Evolutionary conservation across 2,113 vertebrate genomes (phyloP), one percentile per base, ranked within the genome.

Genomic region (Fulica atra): DNA sequence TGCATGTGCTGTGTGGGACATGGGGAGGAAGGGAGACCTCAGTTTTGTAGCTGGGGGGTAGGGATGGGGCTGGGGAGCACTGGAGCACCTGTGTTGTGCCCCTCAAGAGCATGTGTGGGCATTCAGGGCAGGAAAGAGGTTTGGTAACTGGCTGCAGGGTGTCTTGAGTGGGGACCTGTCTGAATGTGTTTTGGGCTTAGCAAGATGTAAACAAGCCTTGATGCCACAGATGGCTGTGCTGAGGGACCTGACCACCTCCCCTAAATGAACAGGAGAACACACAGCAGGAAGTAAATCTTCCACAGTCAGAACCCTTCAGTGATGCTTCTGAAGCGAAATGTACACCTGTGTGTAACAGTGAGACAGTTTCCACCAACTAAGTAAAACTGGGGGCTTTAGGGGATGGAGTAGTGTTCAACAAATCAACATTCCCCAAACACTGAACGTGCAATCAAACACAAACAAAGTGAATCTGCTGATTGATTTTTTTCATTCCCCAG

Each of bases 391-490:
- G 4, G 48, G n/a, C 2, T 61, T 83, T 59, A 68, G 60, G 65
- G 72, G 83, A 81, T 70, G 35, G 48, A 86, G 71, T 1, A 36
- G 33, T 16, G 29, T 69, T 88, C 68, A 92, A 83, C 72, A 90
- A 90, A 90, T 64, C 57, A 60, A 21, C 33, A 38, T 92, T 90
- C 42, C 33, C 57, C 86, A 68, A 88, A 63, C 64, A 71, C 25
- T 25, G 26, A 36, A 86, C 84, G 38, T n/a, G 29, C 86, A 88
- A 93, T 64, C 25, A 66, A 80, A 83, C 50, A 71, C n/a, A 94
- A 95, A 94, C 66, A 63, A 78, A 93, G 53, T 79, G 77, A 89
- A 84, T 56, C 65, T 84, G 76, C 51, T 93, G 88, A 70, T 42
- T 77, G 40, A 38, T 48, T 65, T 76, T 54, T 88, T 91, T 83